Base-by-base conservation (phyloP, 2,888 invertebrate species). In the Scaptomyza tumidula region DNA sequence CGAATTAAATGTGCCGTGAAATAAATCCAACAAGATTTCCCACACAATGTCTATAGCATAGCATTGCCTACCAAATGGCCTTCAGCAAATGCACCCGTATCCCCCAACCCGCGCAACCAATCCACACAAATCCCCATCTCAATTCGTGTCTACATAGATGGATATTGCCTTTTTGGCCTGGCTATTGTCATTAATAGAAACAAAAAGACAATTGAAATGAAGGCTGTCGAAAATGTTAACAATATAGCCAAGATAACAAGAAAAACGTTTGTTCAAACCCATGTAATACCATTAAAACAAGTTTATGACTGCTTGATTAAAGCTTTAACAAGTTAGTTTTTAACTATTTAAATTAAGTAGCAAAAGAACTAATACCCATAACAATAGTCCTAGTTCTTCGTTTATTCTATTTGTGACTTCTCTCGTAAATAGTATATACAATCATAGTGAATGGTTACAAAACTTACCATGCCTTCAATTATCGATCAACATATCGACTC, bases 1-100 rank as follows among this genome's bases (percentile, higher is more conserved):
- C 74, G 70, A 76, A 85, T 85, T 85, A 85, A 85, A 85, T 85
- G 84, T 87, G 80, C 82, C 87, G 87, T 85, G 84, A 85, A 85
- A 87, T 85, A 85, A 85, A 87, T 85, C 80, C 84, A 74, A 71
- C 60, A 52, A 52, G 52, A 50, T 58, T 59, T 59, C 69, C 59
- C 61, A 73, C 54, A 50, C 61, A 50, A 14, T 49, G 41, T 41
- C 3, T 41, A 10, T 39, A 10, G 33, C 13, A 10, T 39, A 10
- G 33, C 13, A n/a, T 6, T 35, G 27, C 35, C 70, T 50, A 44
- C 29, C 43, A 58, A 69, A 74, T 66, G 58, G 59, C 59, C 62
- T 67, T 55, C 39, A 62, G 55, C 62, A 35, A 73, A 41, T 62
- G 57, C 63, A 39, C 57, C 44, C 49, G 43, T 56, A 59, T n/a